Base-by-base conservation (phyloP, 2,113 vertebrate genomes). In the Zapornia atra region DNA sequence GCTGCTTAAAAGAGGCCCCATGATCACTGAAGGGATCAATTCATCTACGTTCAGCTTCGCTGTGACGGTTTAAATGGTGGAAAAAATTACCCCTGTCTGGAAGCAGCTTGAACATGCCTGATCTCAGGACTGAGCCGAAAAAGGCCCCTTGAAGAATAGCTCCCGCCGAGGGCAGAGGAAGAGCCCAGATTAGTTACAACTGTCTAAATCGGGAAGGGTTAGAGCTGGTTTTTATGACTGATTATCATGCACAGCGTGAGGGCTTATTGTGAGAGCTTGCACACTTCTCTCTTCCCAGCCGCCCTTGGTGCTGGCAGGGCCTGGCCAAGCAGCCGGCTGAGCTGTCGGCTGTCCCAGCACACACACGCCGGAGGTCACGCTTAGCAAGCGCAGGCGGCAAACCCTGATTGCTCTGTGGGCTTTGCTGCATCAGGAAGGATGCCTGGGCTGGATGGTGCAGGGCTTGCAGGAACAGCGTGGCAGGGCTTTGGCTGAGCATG, bases 391-490 rank as follows among this genome's bases (percentile, higher is more conserved):
- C 53, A 40, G 40, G 36, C 9, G 2, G 56, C 54, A 56, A 64
- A 72, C 72, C 72, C 64, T 9, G 25, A 10, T 3, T 5, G 28
- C 33, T 89, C 34, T 11, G 25, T 15, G 33, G 59, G 72, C 16
- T 86, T 29, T 73, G 54, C 33, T 78, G 51, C 40, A 19, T 19
- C 20, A 38, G 34, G 26, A 21, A 51, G 34, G 38, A 10, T n/a
- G 29, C 42, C 15, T 26, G 53, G 46, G 46, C 56, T 65, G 21
- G 40, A 11, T n/a, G 51, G 28, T 1, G 1, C 11, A 2, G 13
- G 26, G 33, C 36, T 25, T 1, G 0, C 3, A 3, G 60, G 53
- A 34, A 1, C 4, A 6, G 61, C 1, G 0, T 51, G 50, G n/a
- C 29, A 6, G 6, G 36, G 11, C 19, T 17, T 50, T 38, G 17